phyloP scores from a whole-genome alignment of 2,113 vertebrate species.

The Callocephalon fimbriatum region DNA sequence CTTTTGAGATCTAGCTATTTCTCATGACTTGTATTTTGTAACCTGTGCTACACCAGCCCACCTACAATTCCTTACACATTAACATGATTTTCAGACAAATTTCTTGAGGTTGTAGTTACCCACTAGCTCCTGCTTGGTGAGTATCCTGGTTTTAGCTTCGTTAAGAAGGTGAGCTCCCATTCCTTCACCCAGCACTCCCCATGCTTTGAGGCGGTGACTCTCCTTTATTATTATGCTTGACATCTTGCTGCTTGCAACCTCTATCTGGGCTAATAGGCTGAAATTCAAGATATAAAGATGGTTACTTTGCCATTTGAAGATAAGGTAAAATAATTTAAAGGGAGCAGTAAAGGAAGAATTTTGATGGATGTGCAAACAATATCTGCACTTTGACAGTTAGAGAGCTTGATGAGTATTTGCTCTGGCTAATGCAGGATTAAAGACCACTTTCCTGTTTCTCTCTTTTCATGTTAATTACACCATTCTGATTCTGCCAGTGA shows the following conservation, averaged over 20 bases:
- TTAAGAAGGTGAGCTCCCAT: slow-evolving; percentile 81
- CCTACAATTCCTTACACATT: background rate
- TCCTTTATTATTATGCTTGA: slow-evolving; percentile 77
- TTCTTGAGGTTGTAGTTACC: slow-evolving; percentile 66
- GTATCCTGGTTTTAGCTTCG: slow-evolving; percentile 67
- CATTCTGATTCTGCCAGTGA: background rate
- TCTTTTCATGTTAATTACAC: background rate
- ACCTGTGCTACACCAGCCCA: background rate
- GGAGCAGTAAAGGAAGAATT: background rate
- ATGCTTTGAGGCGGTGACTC: slow-evolving; percentile 80
- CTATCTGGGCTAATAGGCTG: slow-evolving; percentile 51
- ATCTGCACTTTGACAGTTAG: background rate
- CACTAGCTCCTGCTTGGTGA: slow-evolving; percentile 78
- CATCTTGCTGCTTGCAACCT: slow-evolving; percentile 69
- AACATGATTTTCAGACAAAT: background rate
- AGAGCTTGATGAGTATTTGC: background rate
- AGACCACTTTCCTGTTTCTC: background rate
- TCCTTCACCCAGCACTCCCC: slow-evolving; percentile 82
- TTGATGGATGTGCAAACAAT: rapidly evolving
- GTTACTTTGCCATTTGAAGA: background rate
- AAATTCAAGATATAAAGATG: background rate
- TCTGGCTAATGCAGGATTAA: background rate
- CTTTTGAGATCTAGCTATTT: background rate
- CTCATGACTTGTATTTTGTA: background rate
- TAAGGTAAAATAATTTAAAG: background rate